phyloP scores from a whole-genome alignment of 2,113 vertebrate genomes.

The Ivindomyrus marchei region DNA sequence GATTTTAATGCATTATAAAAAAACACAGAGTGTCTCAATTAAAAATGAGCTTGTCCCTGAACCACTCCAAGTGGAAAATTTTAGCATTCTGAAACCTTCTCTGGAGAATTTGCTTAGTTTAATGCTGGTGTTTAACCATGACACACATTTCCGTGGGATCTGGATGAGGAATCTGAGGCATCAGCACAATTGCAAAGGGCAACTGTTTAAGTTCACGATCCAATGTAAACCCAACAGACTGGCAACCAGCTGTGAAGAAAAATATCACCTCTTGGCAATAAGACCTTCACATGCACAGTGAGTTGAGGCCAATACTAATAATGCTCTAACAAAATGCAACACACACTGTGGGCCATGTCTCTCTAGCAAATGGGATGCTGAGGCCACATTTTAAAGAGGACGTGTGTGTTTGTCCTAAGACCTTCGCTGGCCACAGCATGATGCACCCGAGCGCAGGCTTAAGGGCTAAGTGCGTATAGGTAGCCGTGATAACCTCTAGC shows the following conservation, averaged over 20 bases:
- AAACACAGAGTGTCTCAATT: neutral
- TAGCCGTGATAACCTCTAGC: neutral
- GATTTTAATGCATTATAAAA: conserved; percentile 14
- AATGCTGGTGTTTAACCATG: neutral
- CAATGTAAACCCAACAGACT: neutral
- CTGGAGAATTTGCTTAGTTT: conserved; percentile 28
- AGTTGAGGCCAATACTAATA: neutral
- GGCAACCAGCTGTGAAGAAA: neutral
- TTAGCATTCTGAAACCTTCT: conserved; percentile 7
- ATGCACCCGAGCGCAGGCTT: neutral
- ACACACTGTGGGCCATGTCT: neutral
- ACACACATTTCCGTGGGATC: conserved; percentile 1
- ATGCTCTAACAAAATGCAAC: neutral
- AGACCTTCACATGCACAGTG: neutral
- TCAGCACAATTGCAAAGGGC: conserved; percentile 7
- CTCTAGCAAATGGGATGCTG: neutral
- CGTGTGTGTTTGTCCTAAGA: neutral
- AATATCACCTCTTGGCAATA: neutral
- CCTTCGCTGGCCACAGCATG: neutral
- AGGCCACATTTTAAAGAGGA: neutral
- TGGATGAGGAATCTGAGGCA: neutral
- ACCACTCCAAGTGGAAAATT: neutral
- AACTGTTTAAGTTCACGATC: conserved; percentile 5
- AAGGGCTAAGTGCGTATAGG: neutral
- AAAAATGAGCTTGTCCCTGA: conserved; percentile 7